A percentile compares a stretch with the other conserved stretches of the same genome.
phyloP scores from a whole-genome alignment of 2,797 vertebrate species.

The Chiloscyllium punctatum region DNA sequence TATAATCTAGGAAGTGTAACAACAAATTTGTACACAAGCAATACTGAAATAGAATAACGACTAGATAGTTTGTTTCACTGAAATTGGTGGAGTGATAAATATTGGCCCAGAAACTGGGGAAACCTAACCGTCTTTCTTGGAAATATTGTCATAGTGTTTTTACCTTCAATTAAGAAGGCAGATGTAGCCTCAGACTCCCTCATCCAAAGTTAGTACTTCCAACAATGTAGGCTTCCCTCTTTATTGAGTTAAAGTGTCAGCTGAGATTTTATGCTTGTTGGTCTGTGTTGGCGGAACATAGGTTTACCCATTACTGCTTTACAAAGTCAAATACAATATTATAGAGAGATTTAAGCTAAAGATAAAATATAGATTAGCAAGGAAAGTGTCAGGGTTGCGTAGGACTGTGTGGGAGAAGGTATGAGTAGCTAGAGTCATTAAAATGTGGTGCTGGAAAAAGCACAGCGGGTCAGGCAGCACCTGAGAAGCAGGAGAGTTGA shows the following conservation, averaged over 20 bases:
- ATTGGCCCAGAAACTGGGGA: neutral
- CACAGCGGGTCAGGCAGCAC: too few relatives aligned
- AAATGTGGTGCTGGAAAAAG: too few relatives aligned
- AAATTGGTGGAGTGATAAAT: neutral
- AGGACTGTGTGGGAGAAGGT: neutral
- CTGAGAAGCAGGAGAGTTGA: too few relatives aligned
- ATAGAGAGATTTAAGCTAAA: neutral
- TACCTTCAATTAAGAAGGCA: neutral
- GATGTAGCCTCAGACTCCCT: neutral
- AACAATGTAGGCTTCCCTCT: neutral
- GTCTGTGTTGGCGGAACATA: too few relatives aligned
- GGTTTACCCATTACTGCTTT: too few relatives aligned
- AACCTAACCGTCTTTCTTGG: neutral
- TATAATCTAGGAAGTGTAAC: neutral
- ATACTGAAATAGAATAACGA: neutral
- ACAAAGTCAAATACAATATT: too few relatives aligned
- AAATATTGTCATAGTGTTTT: neutral
- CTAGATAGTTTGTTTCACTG: neutral
- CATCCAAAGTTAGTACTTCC: neutral
- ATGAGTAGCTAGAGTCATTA: neutral
- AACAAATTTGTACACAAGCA: neutral
- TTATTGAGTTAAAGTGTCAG: neutral
- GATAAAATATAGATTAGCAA: neutral
- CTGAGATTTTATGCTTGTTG: neutral
- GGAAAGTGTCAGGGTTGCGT: neutral